A percentile compares a stretch with the other conserved stretches of the same genome.
These are phyloP conservation scores for Lottia scabra DNA, from an alignment of 2,888 invertebrate genomes.

Conservation along the genomic window DNA sequence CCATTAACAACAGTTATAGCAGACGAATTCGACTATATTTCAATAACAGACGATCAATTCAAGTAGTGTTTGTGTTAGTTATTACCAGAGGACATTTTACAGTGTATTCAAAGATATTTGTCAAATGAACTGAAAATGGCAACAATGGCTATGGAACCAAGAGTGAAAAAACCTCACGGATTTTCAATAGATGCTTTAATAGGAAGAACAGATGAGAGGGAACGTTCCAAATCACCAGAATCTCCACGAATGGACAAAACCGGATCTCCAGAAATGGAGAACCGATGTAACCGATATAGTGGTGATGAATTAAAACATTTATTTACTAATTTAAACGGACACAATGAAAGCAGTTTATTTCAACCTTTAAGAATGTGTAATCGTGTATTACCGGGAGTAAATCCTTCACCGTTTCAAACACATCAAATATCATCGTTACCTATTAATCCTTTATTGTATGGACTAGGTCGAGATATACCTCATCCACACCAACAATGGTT, in stretches of 20 bases:
- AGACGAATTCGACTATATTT: not conserved
- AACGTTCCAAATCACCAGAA: conserved; percentile 10
- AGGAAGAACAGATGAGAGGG: not conserved
- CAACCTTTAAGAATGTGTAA: conserved; percentile 32
- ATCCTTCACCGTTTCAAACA: conserved; percentile 14
- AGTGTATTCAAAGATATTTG: too few relatives aligned
- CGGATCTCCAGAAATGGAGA: conserved; percentile 31
- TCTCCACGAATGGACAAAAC: conserved; percentile 28
- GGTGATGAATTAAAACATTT: conserved; percentile 34
- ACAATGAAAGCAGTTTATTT: conserved; percentile 23
- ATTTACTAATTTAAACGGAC: conserved; percentile 18
- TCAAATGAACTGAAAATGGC: not conserved
- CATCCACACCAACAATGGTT: conserved; percentile 16
- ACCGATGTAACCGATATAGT: conserved; percentile 25
- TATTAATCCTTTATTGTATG: conserved; percentile 31
- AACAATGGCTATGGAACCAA: not conserved
- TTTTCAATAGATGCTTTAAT: not conserved
- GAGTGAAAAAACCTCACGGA: not conserved
- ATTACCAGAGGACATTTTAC: too few relatives aligned
- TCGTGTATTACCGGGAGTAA: conserved; percentile 21
- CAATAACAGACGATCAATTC: too few relatives aligned
- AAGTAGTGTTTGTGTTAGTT: too few relatives aligned
- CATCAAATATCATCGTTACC: conserved; percentile 24
- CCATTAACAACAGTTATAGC: not conserved
- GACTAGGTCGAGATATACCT: conserved; percentile 27